Percentiles rank a stretch among this genome's conserved stretches.
Conservation (phyloP, 2,888 invertebrate species). For the Tiphia femorata region DNA sequence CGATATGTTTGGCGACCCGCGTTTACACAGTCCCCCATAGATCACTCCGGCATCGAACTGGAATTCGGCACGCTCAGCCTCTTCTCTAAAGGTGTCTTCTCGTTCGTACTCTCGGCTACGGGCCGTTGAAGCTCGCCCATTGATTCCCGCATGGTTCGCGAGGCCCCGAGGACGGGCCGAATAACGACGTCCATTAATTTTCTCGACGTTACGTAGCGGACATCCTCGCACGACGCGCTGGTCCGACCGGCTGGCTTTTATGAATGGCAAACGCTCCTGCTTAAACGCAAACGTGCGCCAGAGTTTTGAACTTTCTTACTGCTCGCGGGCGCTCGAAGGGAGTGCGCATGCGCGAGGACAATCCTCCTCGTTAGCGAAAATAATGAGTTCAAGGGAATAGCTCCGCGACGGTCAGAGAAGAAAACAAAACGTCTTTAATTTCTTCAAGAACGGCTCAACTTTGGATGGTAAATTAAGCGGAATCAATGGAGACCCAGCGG, state of each 20-base stretch:
- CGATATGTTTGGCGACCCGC: slow-evolving; percentile 23
- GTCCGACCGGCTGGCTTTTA: slow-evolving; percentile 23
- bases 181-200: slow-evolving; percentile 48
- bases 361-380: too few relatives aligned
- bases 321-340: too few relatives aligned
- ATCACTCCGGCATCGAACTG: slow-evolving; percentile 31
- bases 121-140: slow-evolving; percentile 34
- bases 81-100: slow-evolving; percentile 22
- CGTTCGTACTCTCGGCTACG: not conserved
- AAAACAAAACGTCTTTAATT: too few relatives aligned
- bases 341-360: too few relatives aligned
- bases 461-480: too few relatives aligned
- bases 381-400: too few relatives aligned
- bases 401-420: too few relatives aligned
- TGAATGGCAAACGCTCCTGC: slow-evolving; percentile 31
- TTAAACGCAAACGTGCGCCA: slow-evolving; percentile 4
- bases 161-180: slow-evolving; percentile 39
- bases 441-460: too few relatives aligned
- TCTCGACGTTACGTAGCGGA: slow-evolving; percentile 41
- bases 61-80: slow-evolving; percentile 39
- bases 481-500: too few relatives aligned
- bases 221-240: slow-evolving; percentile 37
- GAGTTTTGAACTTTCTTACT: slow-evolving; percentile 27
- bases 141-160: slow-evolving; percentile 29
- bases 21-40: slow-evolving; percentile 22